These are phyloP conservation scores for Aplidium turbinatum DNA, from an alignment of 23 tunicate species.

Conservation along the genomic window DNA sequence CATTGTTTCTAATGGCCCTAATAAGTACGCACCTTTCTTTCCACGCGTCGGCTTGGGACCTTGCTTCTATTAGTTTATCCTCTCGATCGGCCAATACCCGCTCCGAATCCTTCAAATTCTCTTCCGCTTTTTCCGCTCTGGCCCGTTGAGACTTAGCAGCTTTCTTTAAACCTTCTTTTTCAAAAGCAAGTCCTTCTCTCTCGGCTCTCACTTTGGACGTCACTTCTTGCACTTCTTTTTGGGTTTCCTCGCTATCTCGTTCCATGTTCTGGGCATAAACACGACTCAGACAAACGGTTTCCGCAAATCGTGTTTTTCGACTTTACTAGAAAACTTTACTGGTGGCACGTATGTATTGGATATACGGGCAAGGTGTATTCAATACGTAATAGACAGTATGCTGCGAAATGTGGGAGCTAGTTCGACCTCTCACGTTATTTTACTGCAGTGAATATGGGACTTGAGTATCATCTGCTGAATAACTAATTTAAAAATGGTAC, in stretches of 20 bases:
- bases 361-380: too few relatives aligned
- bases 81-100: slow-evolving; percentile 50
- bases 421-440: too few relatives aligned
- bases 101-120: slow-evolving; percentile 44
- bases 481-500: too few relatives aligned
- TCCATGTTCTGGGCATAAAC: slow-evolving; percentile 76
- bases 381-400: too few relatives aligned
- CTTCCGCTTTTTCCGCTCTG: slow-evolving; percentile 80
- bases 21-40: slow-evolving; percentile 48
- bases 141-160: slow-evolving; percentile 58
- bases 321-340: too few relatives aligned
- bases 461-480: too few relatives aligned
- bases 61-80: slow-evolving; percentile 49
- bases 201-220: slow-evolving; percentile 49
- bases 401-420: too few relatives aligned
- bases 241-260: slow-evolving; percentile 48
- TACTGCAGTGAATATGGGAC: too few relatives aligned
- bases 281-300: too few relatives aligned
- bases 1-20: too few relatives aligned
- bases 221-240: slow-evolving; percentile 59
- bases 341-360: too few relatives aligned
- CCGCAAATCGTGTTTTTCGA: too few relatives aligned
- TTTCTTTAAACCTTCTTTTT: slow-evolving; percentile 74
- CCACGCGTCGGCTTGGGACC: slow-evolving; percentile 89
- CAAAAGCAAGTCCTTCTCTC: slow-evolving; percentile 58